These are phyloP conservation scores for Ciconia stormi DNA, from an alignment of 2,113 vertebrate genomes.

Conservation along the genomic window DNA sequence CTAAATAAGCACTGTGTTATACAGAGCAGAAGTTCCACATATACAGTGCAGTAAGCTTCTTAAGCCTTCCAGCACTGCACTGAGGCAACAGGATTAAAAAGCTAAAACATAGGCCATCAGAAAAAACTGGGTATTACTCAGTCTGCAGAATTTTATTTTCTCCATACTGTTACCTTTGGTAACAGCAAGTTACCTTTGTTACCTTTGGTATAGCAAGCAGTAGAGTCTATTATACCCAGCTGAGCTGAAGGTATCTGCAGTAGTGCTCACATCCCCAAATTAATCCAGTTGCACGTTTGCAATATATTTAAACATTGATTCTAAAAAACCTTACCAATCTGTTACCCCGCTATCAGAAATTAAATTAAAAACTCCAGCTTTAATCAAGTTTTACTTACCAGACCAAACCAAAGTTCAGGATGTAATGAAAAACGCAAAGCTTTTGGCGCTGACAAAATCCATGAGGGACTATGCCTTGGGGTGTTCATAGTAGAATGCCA, in stretches of 20 bases:
- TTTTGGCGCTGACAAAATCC: conserved; percentile 1
- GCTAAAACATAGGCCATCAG: not conserved
- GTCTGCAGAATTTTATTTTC: not conserved
- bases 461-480: conserved; percentile 24
- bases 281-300: not conserved
- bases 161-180: not conserved
- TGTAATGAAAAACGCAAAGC: not conserved
- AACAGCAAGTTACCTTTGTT: not conserved
- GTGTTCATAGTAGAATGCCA: conserved; percentile 26
- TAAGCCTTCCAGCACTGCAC: not conserved
- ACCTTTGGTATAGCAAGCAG: not conserved
- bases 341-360: not conserved
- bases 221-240: not conserved
- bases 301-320: not conserved
- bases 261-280: not conserved
- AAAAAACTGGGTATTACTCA: not conserved
- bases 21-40: not conserved
- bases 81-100: not conserved
- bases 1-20: not conserved
- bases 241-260: not conserved
- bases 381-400: conserved; percentile 39
- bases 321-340: not conserved
- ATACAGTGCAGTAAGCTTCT: not conserved
- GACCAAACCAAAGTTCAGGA: not conserved
- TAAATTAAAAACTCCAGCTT: not conserved